phyloP scores from a whole-genome alignment of 2,113 vertebrate genomes.

The Talpa occidentalis region DNA sequence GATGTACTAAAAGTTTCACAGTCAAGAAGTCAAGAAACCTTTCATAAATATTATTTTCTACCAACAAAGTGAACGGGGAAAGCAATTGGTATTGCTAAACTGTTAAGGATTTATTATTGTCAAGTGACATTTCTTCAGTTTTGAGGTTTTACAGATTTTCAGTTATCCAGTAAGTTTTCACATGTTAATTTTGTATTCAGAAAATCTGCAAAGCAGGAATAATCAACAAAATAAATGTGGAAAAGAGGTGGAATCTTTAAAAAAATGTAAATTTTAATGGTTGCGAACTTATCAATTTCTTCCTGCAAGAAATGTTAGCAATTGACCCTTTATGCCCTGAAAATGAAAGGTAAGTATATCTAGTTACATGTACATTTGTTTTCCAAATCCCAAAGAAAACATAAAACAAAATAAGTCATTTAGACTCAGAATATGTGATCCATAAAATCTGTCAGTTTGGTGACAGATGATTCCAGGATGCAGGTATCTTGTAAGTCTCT shows the following conservation, averaged over 20 bases:
- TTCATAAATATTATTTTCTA: conserved; percentile 49
- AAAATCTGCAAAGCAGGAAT: background rate
- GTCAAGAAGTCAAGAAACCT: background rate
- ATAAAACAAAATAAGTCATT: conserved; percentile 45
- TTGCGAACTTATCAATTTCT: conserved; percentile 13
- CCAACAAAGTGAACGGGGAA: background rate
- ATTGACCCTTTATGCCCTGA: background rate
- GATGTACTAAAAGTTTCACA: background rate
- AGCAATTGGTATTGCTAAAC: conserved; percentile 23
- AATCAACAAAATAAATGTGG: background rate
- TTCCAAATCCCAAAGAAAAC: conserved; percentile 36
- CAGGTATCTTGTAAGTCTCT: background rate
- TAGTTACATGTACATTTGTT: background rate
- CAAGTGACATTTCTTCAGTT: conserved; percentile 12
- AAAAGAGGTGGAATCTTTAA: background rate
- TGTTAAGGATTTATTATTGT: background rate
- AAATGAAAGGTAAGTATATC: conserved; percentile 32
- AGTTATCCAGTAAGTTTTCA: background rate
- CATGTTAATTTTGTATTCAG: conserved; percentile 20
- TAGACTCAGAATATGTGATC: conserved; percentile 23
- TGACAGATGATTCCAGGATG: conserved; percentile 44
- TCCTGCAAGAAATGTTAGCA: conserved; percentile 16
- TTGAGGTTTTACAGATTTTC: conserved; percentile 5
- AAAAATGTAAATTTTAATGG: background rate
- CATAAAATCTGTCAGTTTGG: conserved; percentile 32